These are phyloP conservation scores for Alces alces DNA, from an alignment of 2,113 vertebrate genomes.

Conservation along the genomic window DNA sequence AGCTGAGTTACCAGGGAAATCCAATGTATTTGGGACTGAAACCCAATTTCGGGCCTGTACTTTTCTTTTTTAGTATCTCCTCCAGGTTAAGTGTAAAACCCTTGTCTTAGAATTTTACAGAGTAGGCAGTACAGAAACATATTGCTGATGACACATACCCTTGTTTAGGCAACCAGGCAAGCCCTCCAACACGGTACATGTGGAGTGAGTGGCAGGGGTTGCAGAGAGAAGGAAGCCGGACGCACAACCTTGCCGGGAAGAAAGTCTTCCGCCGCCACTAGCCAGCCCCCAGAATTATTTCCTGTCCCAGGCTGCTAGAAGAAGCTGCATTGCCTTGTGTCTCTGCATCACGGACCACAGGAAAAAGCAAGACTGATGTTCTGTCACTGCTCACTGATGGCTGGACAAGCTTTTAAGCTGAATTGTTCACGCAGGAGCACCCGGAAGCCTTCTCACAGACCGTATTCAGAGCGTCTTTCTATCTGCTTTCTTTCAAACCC, in stretches of 20 bases:
- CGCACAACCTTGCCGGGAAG: rapidly evolving
- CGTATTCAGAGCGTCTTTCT: not conserved
- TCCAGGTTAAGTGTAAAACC: not conserved
- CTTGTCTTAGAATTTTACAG: not conserved
- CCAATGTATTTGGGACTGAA: not conserved
- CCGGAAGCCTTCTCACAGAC: not conserved
- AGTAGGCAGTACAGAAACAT: not conserved
- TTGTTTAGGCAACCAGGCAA: too few relatives aligned
- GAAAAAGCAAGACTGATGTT: not conserved
- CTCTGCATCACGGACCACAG: too few relatives aligned
- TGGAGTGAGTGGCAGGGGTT: not conserved
- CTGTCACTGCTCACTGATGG: not conserved
- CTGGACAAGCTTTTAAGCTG: not conserved
- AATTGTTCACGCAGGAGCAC: not conserved
- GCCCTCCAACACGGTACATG: not conserved
- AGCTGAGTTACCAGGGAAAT: not conserved
- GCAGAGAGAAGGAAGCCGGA: not conserved
- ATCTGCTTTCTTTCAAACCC: not conserved
- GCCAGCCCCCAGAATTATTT: not conserved
- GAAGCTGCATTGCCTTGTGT: not conserved
- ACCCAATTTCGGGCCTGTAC: not conserved
- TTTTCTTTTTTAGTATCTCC: not conserved
- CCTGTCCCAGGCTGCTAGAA: not conserved
- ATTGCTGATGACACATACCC: not conserved
- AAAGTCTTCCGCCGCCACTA: rapidly evolving